Conservation (phyloP, 2,888 invertebrate species). For the Keiferia lycopersicella region DNA sequence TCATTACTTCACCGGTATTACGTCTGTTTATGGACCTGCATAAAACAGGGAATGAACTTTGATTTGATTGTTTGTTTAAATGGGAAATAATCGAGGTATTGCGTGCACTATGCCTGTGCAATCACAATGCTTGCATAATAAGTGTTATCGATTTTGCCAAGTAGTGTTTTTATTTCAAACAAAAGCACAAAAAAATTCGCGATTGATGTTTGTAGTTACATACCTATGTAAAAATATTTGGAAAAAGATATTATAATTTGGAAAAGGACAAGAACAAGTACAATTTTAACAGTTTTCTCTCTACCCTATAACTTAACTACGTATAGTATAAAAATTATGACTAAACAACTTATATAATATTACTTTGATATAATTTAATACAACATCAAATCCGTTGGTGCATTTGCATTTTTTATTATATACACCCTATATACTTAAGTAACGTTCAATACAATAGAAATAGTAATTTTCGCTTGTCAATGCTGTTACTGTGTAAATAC, state of each 20-base stretch:
- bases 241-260: too few relatives aligned
- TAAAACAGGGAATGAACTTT: neutral
- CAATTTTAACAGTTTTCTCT: neutral
- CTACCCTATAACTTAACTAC: neutral
- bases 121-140: neutral
- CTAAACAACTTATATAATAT: neutral
- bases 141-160: neutral
- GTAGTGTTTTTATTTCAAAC: neutral
- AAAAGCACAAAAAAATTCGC: too few relatives aligned
- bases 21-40: neutral
- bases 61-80: slow-evolving; percentile 2
- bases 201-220: too few relatives aligned
- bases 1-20: neutral
- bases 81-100: neutral
- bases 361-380: slow-evolving; percentile 39
- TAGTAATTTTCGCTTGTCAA: neutral
- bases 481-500: too few relatives aligned
- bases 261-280: too few relatives aligned
- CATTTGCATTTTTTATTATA: slow-evolving; percentile 43
- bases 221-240: too few relatives aligned
- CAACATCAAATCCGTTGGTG: slow-evolving; percentile 72
- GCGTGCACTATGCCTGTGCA: neutral
- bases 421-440: neutral
- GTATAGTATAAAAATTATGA: slow-evolving; percentile 1
- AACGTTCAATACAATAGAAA: neutral